Evolutionary conservation across 2,888 invertebrate species (phyloP), one percentile per base, ranked within the genome.

Genomic region (Acrobasis suavella): DNA sequence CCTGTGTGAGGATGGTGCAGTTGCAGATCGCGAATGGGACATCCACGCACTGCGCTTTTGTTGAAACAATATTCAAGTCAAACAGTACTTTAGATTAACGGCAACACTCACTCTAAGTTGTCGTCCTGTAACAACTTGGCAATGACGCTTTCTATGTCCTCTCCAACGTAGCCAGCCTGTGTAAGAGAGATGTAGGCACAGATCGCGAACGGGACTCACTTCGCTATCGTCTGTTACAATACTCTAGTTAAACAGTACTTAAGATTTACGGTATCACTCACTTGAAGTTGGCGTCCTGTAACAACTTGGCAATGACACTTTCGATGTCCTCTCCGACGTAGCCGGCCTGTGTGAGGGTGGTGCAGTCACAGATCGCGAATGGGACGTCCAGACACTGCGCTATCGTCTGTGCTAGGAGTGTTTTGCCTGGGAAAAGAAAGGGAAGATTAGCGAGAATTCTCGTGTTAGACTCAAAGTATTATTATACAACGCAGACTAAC

Each of bases 301-400:
- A 90, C 62, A 99, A 92, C 84, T 99, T 99, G 38, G 97, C 98
- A 80, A 99, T 98, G 61, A 99, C 99, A 80, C 98, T 98, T 90
- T 99, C 99, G 78, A 99, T 99, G 85, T 99, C 99, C 89, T 99
- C 99, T n/a, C 99, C 99, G 9, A 99, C 99, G 86, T 99, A 99
- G 49, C 99, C 98, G 32, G 98, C 98, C 91, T 98, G 98, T 12
- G 98, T 98, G 49, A 98, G 92, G 12, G 98, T 98, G 32, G 98
- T 98, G 89, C 99, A 99, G 93, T 99, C 99, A 91, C 99, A 99
- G 81, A 99, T 99, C 39, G 99, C 99, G 93, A 99, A 99, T 63
- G 99, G 99, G 68, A 99, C 99, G 90, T 99, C 99, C 74, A 99
- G 93, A 85, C 99, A 99, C 78, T 97, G 96, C 56, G 99, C 99